Percentiles rank a stretch among this genome's conserved stretches.
phyloP scores from a whole-genome alignment of 2,113 vertebrate genomes.

The Falco punctatus region DNA sequence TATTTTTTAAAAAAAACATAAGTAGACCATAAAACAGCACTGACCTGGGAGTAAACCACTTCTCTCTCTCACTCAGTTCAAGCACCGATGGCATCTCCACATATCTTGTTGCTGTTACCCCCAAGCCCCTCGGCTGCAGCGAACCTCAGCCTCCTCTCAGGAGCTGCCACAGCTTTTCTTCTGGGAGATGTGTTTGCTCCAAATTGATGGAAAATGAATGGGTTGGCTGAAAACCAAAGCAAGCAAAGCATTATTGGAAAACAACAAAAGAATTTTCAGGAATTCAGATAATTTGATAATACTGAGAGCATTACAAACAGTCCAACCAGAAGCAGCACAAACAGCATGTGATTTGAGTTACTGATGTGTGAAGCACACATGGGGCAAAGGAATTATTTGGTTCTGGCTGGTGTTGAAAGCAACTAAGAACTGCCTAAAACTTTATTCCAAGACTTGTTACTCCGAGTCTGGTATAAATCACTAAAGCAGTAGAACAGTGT shows the following conservation, averaged over 20 bases:
- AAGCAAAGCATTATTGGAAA: neutral
- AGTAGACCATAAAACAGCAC: neutral
- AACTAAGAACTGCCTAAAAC: constrained; percentile 36
- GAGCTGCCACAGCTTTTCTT: neutral
- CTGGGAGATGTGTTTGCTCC: neutral
- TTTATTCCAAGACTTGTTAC: constrained; percentile 37
- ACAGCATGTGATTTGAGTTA: neutral
- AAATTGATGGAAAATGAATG: neutral
- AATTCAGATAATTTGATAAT: neutral
- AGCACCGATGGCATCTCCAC: neutral
- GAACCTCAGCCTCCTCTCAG: neutral
- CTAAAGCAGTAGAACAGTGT: constrained; percentile 54
- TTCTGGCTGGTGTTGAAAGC: constrained; percentile 58
- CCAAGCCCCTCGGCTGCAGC: neutral
- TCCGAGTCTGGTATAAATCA: constrained; percentile 59
- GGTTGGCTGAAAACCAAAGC: neutral
- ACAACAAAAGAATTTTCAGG: neutral
- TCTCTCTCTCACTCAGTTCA: neutral
- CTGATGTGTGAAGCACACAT: neutral
- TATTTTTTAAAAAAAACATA: neutral
- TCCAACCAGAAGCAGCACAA: neutral
- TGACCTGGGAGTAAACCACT: neutral
- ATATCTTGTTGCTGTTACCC: too few relatives aligned
- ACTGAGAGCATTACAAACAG: neutral
- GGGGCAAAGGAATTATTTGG: neutral